Conservation (phyloP, 2,113 vertebrate genomes). For the Mystacornis crossleyi region DNA sequence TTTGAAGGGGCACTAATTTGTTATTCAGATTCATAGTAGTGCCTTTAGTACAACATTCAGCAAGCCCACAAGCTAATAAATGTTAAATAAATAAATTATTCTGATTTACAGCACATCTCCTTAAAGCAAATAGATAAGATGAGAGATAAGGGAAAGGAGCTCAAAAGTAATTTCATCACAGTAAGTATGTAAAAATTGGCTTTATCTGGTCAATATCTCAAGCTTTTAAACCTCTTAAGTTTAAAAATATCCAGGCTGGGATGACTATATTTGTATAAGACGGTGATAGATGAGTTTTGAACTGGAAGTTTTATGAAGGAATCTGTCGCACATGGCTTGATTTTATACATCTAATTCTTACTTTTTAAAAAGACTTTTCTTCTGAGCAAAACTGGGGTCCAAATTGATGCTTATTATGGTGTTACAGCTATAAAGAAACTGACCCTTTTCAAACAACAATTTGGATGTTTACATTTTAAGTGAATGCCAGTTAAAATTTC, state of each 20-base stretch:
- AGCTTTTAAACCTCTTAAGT: neutral
- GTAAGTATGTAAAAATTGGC: neutral
- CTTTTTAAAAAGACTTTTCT: neutral
- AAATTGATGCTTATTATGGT: neutral
- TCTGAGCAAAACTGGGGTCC: neutral
- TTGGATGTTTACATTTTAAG: neutral
- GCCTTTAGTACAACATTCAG: neutral
- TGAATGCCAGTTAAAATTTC: neutral
- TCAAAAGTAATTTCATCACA: neutral
- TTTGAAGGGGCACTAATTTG: neutral
- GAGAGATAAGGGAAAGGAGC: neutral
- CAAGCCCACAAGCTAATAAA: neutral
- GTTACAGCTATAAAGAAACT: neutral
- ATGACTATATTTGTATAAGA: neutral
- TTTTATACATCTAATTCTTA: neutral
- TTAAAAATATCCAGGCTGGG: neutral
- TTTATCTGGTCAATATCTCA: neutral
- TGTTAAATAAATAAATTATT: constrained; percentile 17
- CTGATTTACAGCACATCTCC: neutral
- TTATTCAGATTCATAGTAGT: neutral
- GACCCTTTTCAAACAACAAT: neutral
- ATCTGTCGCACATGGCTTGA: neutral
- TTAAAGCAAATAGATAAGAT: neutral
- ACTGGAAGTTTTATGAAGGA: neutral
- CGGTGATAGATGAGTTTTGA: neutral